A percentile compares a stretch with the other conserved stretches of the same genome.
These are phyloP conservation scores for Onychostruthus taczanowskii DNA, from an alignment of 2,113 vertebrate species.

Conservation along the genomic window DNA sequence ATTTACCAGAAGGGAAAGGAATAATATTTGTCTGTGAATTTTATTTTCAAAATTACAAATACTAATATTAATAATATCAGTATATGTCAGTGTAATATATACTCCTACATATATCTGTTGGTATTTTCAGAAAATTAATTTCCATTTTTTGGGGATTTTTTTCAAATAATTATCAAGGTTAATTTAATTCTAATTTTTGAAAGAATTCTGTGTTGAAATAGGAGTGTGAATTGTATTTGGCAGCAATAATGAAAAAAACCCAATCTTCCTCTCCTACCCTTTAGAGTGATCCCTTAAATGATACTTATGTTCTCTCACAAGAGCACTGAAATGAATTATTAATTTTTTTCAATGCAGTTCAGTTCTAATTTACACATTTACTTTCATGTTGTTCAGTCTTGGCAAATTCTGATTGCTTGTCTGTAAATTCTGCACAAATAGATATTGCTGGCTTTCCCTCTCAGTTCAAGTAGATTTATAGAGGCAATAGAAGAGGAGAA, in stretches of 20 bases:
- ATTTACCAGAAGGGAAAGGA: background rate
- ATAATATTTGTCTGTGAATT: background rate
- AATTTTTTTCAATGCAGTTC: background rate
- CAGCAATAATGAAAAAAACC: background rate
- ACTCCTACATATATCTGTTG: background rate
- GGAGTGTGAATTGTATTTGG: constrained; percentile 53
- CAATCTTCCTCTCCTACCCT: background rate
- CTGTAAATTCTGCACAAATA: constrained; percentile 12
- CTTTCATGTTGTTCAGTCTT: background rate
- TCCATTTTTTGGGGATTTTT: background rate
- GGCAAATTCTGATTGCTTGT: background rate
- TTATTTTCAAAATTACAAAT: background rate
- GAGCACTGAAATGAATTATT: constrained; percentile 39
- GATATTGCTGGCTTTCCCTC: background rate
- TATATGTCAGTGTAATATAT: background rate
- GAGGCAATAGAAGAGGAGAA: background rate
- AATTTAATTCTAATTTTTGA: constrained; percentile 38
- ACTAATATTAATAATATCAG: background rate
- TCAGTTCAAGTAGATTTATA: constrained; percentile 15
- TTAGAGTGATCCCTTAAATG: background rate
- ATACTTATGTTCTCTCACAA: background rate
- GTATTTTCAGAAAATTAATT: constrained; percentile 4
- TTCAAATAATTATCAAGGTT: constrained; percentile 20
- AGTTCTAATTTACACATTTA: constrained; percentile 10
- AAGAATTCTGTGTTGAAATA: constrained; percentile 27